These are phyloP conservation scores for Borostomias antarcticus DNA, from an alignment of 2,797 vertebrate genomes.

Conservation along the genomic window DNA sequence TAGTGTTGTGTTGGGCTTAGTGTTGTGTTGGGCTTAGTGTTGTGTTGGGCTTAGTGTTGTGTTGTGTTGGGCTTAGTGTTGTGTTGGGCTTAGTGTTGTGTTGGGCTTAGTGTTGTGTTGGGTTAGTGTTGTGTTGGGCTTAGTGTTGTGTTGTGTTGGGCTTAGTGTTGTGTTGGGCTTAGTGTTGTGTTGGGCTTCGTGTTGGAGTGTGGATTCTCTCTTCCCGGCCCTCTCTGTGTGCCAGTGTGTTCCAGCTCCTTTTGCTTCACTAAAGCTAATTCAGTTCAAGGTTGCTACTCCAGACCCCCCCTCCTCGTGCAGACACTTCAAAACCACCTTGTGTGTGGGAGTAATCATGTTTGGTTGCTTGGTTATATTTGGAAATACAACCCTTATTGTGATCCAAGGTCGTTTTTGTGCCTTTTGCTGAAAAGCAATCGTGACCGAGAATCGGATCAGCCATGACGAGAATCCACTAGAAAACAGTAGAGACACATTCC, in stretches of 20 bases:
- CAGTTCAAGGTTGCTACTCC: conserved; percentile 36
- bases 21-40: too few species aligned
- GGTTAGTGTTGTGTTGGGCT: too few species aligned
- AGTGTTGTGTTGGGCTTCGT: too few species aligned
- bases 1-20: too few species aligned
- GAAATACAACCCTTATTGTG: conserved; percentile 38
- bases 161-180: too few species aligned
- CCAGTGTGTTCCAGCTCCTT: conserved; percentile 17
- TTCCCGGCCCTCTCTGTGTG: not conserved
- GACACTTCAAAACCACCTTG: too few species aligned
- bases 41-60: too few species aligned
- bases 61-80: too few species aligned
- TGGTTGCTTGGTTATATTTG: conserved; percentile 13
- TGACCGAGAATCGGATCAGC: conserved; percentile 26
- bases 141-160: too few species aligned
- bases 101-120: too few species aligned
- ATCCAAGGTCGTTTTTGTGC: conserved; percentile 43
- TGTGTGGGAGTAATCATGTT: conserved; percentile 36
- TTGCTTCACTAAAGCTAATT: conserved; percentile 33
- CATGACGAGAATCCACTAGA: conserved; percentile 25
- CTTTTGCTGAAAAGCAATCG: conserved; percentile 29
- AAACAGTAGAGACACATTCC: not conserved
- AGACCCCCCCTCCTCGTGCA: not conserved
- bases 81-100: too few species aligned
- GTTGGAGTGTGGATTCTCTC: too few species aligned